Evolutionary conservation across 2,797 vertebrate genomes (phyloP).

Genomic region (Chaetophractus vellerosus): DNA sequence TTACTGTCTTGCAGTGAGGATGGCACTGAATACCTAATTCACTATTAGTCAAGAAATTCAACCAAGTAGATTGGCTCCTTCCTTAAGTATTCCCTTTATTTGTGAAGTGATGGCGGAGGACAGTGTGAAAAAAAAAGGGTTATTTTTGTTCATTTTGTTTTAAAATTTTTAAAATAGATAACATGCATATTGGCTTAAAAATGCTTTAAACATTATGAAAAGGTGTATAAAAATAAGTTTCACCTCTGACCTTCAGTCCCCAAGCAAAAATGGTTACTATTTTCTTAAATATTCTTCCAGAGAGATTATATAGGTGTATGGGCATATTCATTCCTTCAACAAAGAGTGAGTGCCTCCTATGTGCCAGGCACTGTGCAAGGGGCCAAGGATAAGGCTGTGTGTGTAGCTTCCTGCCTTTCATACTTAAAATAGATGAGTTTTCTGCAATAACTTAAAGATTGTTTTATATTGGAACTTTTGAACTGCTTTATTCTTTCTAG

Average conservation of each 20-base stretch:
- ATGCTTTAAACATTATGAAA: not conserved
- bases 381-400: not conserved
- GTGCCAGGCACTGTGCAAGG: not conserved
- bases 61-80: not conserved
- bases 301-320: not conserved
- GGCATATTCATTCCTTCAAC: not conserved
- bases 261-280: not conserved
- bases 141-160: not conserved
- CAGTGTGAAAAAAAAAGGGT: not conserved
- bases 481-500: not conserved
- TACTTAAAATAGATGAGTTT: not conserved
- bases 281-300: not conserved
- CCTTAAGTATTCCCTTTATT: not conserved
- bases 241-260: not conserved
- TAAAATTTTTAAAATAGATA: not conserved
- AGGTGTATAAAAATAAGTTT: no score
- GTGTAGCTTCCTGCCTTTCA: not conserved
- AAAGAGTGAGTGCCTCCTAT: not conserved
- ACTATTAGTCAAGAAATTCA: not conserved
- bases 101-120: not conserved
- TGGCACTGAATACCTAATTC: not conserved
- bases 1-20: not conserved
- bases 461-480: not conserved
- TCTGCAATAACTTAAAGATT: not conserved
- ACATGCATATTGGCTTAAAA: not conserved